Evolutionary conservation across 2,797 vertebrate genomes (phyloP).

Genomic region (Meriones psammophilus): DNA sequence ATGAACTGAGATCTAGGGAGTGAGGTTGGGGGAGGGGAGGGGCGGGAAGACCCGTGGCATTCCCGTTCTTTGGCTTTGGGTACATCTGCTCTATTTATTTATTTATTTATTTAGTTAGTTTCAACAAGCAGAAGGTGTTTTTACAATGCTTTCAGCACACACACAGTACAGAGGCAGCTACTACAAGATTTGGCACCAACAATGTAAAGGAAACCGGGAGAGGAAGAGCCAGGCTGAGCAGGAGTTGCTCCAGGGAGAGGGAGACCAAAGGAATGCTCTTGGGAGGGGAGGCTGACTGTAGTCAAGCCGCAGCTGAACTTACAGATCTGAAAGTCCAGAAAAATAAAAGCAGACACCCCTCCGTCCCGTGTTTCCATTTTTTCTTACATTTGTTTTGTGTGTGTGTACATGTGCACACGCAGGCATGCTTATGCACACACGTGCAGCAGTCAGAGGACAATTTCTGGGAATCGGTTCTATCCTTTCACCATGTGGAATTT

Average conservation of each 20-base stretch:
- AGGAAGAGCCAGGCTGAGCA: background rate
- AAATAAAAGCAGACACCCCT: background rate
- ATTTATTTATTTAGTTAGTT: background rate
- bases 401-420: too few species aligned
- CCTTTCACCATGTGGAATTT: background rate
- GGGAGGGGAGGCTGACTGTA: background rate
- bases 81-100: background rate
- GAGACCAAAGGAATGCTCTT: background rate
- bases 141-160: background rate
- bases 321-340: background rate
- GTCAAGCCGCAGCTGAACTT: background rate
- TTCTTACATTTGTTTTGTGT: background rate
- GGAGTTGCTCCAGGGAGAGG: background rate
- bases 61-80: constrained; percentile 16
- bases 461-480: background rate
- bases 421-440: too few species aligned
- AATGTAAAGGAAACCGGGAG: background rate
- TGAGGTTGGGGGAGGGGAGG: background rate
- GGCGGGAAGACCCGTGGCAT: background rate
- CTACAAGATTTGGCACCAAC: background rate
- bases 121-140: background rate
- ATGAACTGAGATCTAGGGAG: background rate
- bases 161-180: background rate
- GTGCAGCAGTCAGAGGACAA: background rate
- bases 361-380: background rate